These are phyloP conservation scores for Phrynocephalus forsythii DNA, from an alignment of 2,797 vertebrate genomes.

Conservation along the genomic window DNA sequence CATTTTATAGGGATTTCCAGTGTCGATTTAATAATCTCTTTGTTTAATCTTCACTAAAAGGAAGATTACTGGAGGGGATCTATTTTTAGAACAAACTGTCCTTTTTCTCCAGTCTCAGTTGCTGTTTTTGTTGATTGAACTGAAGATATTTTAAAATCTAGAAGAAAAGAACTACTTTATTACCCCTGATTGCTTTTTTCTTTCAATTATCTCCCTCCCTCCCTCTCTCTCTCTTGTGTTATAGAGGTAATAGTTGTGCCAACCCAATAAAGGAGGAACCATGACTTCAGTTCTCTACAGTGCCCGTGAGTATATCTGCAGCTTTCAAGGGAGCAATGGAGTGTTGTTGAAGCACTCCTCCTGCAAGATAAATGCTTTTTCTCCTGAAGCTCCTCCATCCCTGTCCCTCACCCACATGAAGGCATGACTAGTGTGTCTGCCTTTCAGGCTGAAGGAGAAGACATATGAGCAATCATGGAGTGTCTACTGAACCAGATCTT, in stretches of 20 bases:
- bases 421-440: not conserved
- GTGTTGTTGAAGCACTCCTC: not conserved
- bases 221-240: not conserved
- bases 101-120: too few relatives aligned
- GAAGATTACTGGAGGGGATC: too few relatives aligned
- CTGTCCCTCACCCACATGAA: too few relatives aligned
- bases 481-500: not conserved
- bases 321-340: not conserved
- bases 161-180: not conserved
- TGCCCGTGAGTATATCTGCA: slow-evolving; percentile 71
- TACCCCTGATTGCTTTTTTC: not conserved
- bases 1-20: not conserved
- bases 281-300: slow-evolving; percentile 75
- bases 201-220: not conserved
- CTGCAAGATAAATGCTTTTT: too few relatives aligned
- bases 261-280: slow-evolving; percentile 45
- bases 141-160: not conserved
- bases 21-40: not conserved
- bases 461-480: not conserved
- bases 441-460: not conserved
- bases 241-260: slow-evolving; percentile 52
- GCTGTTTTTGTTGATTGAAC: not conserved
- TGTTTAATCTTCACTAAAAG: too few relatives aligned
- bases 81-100: too few relatives aligned
- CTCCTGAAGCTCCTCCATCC: too few relatives aligned